These are phyloP conservation scores for Cavia aperea DNA, from an alignment of 2,113 vertebrate genomes.

Conservation along the genomic window DNA sequence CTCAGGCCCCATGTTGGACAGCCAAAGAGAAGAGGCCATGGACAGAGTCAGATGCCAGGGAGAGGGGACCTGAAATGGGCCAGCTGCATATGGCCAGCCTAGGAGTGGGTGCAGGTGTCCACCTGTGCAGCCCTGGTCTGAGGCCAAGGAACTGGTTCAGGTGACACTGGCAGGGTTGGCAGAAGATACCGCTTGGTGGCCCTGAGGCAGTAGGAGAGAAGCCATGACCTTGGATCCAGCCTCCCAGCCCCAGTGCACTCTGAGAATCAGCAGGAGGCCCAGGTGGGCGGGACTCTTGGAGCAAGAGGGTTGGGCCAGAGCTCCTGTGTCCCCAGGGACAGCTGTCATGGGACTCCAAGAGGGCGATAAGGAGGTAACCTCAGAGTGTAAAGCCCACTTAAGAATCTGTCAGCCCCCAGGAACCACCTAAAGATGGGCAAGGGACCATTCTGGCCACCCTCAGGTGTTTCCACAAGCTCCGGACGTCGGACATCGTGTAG, in stretches of 20 bases:
- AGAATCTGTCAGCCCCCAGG: too few species aligned
- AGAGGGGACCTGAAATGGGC: fast-evolving
- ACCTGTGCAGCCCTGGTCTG: neutral
- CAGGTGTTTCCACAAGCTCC: neutral
- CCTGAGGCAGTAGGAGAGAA: neutral
- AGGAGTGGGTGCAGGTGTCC: too few species aligned
- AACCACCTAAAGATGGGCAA: too few species aligned
- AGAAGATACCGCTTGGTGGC: fast-evolving
- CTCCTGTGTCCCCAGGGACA: neutral
- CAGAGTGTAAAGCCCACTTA: neutral
- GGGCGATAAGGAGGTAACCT: neutral
- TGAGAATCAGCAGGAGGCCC: neutral
- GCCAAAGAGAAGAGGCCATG: neutral
- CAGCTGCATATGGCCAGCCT: fast-evolving
- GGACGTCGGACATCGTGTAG: neutral
- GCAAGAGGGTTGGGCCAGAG: neutral
- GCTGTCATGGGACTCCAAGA: neutral
- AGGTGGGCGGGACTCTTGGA: neutral
- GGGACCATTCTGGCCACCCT: neutral
- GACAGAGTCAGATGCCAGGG: neutral
- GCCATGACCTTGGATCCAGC: neutral
- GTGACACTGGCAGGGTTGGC: neutral
- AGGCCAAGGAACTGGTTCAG: neutral
- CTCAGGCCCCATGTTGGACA: neutral
- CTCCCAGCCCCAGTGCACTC: fast-evolving